Base-by-base conservation (phyloP, 2,797 vertebrate genomes). In the Benthosema pterotum region DNA sequence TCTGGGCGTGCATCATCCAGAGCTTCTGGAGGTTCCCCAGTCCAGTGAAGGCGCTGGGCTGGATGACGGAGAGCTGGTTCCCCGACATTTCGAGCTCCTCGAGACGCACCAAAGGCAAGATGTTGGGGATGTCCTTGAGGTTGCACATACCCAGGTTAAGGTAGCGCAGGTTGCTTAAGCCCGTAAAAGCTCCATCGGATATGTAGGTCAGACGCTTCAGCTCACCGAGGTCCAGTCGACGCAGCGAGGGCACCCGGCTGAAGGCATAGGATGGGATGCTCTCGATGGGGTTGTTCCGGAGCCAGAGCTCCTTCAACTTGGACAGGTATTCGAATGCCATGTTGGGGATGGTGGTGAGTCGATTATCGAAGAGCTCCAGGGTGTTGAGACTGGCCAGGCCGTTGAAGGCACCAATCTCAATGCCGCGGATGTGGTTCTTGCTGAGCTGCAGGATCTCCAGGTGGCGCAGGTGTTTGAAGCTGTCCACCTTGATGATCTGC, bases 101-200 rank as follows among this genome's bases (percentile, higher is more conserved):
- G 47, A 99, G 91, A 78, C 96, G 95, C 55, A 98, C 87, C 83
- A 99, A 93, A 0, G 97, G 96, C 6, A 96, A 91, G 77, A 99
- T 98, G 88, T 99, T 99, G 56, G 98, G 98, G 76, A 99, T 98
- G 87, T 99, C 98, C 76, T 97, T 96, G 73, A 99, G 96, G 90
- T 99, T 99, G 89, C 98, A 99, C 98, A 99, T 99, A 84, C 97
- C 98, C 91, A 99, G 93, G 84, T 99, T 99, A 87, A 99, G 93
- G 93, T 99, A 99, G 79, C 96, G 96, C 85, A 99, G 91, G 83
- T 99, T 99, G 71, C 95, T 96, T 76, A 99, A 90, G 92, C 97
- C 97, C 89, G 99, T 97, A 89, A 99, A 99, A 82, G 98, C 98
- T 84, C 96, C 95, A 72, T 99, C 97, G 63, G 98, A 99, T 90